Evolutionary conservation across 2,888 invertebrate genomes (phyloP).

Genomic region (Acrocyrtus sp.): DNA sequence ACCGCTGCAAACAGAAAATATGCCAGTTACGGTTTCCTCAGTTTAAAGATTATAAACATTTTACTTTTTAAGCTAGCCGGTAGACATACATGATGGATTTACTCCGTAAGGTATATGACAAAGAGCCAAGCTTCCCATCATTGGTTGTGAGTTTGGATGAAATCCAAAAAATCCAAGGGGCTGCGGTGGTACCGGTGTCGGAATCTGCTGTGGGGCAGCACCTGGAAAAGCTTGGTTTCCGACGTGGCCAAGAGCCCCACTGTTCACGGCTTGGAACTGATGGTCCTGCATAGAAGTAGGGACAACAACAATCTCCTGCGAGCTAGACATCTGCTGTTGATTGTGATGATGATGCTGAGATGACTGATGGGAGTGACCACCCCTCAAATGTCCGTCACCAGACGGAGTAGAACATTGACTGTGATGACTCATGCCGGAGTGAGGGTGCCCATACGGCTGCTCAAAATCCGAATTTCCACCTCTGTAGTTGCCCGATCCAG

Average conservation of each 20-base stretch:
- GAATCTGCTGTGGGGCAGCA: background rate
- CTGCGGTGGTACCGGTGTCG: background rate
- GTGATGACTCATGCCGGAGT: background rate
- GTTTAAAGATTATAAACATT: background rate
- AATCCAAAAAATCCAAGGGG: background rate
- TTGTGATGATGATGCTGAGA: too few species aligned
- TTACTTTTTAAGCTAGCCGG: too few species aligned
- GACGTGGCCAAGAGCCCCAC: too few species aligned
- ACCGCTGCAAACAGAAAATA: conserved; percentile 8
- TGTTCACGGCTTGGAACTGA: too few species aligned
- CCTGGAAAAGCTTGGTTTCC: too few species aligned
- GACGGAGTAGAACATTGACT: too few species aligned
- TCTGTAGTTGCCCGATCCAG: background rate
- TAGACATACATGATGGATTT: conserved; percentile 13
- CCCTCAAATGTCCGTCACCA: too few species aligned
- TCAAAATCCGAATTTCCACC: background rate
- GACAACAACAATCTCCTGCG: too few species aligned
- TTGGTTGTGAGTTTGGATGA: conserved; percentile 22
- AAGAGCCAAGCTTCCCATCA: conserved; percentile 11
- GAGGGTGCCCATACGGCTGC: conserved; percentile 8
- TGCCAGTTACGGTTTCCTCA: too few species aligned
- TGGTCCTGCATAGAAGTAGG: too few species aligned
- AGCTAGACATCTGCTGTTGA: too few species aligned
- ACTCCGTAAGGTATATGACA: conserved; percentile 24
- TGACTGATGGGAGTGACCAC: too few species aligned